Base-by-base conservation (phyloP, 2,113 vertebrate species). In the Lycaon pictus region DNA sequence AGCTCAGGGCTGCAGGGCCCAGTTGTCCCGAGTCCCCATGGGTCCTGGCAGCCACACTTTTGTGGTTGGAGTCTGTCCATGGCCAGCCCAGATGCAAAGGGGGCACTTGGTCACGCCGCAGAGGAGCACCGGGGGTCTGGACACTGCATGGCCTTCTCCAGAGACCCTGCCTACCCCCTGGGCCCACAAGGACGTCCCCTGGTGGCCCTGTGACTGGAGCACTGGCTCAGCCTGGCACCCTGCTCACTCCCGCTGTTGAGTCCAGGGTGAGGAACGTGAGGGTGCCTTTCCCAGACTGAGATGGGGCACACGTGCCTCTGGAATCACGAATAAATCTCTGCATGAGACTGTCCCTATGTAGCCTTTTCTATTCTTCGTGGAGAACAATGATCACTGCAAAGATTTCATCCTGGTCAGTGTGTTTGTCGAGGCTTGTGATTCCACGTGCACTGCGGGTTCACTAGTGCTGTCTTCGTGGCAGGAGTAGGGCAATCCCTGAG, bases 1-100 rank as follows among this genome's bases (percentile, higher is more conserved):
- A 55, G 43, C 7, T 29, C 29, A 48, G 27, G 69, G 27, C 8
- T 90, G 20, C 9, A 11, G 19, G 16, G 29, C 67, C 22, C 58
- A 16, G 87, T 4, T 19, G 27, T 29, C 22, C 10, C 2, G 17
- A 0, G 4, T 80, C 60, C 22, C 43, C 0, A 7, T 15, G 43
- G 23, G 4, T 80, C 69, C 71, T 65, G 29, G 20, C 22, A 55
- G 17, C n/a, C 55, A 56, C 27, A 37, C n/a, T 22, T 27, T 69
- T 19, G 8, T 8, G 27, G 22, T 88, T 69, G 60, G 15, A 76
- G 76, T 53, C 88, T 37, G 74, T 37, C 65, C 25, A 51, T 25
- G 25, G 19, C 58, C 81, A 87, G 25, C 7, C 35, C n/a, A 43
- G 19, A 9, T 27, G 27, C 65, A 86, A 56, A 79, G 27, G 37